Evolutionary conservation across 2,113 vertebrate species (phyloP), one percentile per base, ranked within the genome.

Genomic region (Xiphophorus maculatus): DNA sequence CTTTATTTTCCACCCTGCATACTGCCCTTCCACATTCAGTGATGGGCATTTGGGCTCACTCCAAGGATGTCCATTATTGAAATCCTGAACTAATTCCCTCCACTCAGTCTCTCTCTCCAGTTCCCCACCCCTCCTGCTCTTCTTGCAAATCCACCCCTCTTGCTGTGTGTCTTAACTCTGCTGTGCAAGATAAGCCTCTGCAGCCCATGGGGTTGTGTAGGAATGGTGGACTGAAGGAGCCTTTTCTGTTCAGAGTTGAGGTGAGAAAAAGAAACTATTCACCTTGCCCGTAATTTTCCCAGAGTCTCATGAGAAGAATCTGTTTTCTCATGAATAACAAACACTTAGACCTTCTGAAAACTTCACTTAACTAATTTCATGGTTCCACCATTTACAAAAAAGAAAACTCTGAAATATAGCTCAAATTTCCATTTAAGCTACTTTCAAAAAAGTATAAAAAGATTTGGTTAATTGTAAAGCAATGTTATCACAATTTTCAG

Each of bases 1-100:
- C 81, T 86, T 87, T 84, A 79, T 85, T 75, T 66, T 74, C 66
- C 69, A 62, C 70, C 63, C 63, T 11, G 63, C 79, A 73, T 66
- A 73, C 29, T 28, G 60, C 67, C 28, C 65, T 54, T 27, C 71
- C 62, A n/a, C 51, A 33, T 60, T 62, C 69, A 35, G 69, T 48
- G 73, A 86, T 80, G 76, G 90, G 77, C 28, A 15, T 32, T 86
- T 91, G 88, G 84, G 48, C 73, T 79, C 79, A 75, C 77, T 91
- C 88, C 88, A 85, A 77, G 64, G 69, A 84, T 90, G 77, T 83
- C 76, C 81, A 88, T 90, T 88, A 81, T 88, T 60, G 12, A 89
- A 91, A 87, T 74, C 74, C 86, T 84, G 62, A 87, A 82, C 79
- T 85, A 89, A 87, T 87, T 86, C 74, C 76, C 28, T 32, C 66